Percentiles rank a stretch among this genome's conserved stretches.
These are phyloP conservation scores for Hypomesus transpacificus DNA, from an alignment of 2,113 vertebrate genomes.

Conservation along the genomic window DNA sequence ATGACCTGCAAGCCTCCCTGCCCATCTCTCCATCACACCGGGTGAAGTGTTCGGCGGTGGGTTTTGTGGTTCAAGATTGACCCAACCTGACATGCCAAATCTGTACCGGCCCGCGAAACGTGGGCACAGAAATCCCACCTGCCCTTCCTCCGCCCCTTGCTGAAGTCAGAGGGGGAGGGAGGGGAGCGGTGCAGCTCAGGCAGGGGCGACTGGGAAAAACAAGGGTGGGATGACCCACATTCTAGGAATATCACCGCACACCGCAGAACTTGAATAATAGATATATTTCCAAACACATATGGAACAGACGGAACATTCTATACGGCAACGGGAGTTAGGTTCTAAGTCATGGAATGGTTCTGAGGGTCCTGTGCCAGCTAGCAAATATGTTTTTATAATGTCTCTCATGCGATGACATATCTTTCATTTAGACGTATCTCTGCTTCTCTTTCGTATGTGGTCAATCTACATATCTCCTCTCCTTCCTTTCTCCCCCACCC, in stretches of 20 bases:
- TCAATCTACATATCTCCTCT: background rate
- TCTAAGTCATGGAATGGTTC: too few species aligned
- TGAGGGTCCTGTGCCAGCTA: background rate
- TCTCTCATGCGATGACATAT: background rate
- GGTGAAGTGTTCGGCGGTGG: too few species aligned
- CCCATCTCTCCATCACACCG: too few species aligned
- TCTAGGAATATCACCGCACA: slow-evolving; percentile 49
- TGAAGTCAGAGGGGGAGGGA: background rate
- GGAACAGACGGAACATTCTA: background rate
- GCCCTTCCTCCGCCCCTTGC: background rate
- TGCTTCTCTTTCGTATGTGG: background rate
- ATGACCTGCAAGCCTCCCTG: too few species aligned
- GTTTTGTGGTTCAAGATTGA: too few species aligned
- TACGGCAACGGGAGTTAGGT: too few species aligned
- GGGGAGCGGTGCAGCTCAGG: slow-evolving; percentile 28
- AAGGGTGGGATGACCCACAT: slow-evolving; percentile 64
- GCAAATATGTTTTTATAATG: background rate
- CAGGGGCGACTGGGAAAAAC: slow-evolving; percentile 28
- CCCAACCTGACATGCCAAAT: background rate
- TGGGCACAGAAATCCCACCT: too few species aligned
- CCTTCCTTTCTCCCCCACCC: slow-evolving; percentile 13
- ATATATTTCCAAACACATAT: slow-evolving; percentile 42
- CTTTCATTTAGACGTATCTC: background rate
- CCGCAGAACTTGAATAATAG: slow-evolving; percentile 56
- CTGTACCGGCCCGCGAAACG: too few species aligned